Percentiles rank a stretch among this genome's conserved stretches.
Evolutionary conservation across 2,113 vertebrate species (phyloP).

Genomic region (Benitochromis conjunctus): DNA sequence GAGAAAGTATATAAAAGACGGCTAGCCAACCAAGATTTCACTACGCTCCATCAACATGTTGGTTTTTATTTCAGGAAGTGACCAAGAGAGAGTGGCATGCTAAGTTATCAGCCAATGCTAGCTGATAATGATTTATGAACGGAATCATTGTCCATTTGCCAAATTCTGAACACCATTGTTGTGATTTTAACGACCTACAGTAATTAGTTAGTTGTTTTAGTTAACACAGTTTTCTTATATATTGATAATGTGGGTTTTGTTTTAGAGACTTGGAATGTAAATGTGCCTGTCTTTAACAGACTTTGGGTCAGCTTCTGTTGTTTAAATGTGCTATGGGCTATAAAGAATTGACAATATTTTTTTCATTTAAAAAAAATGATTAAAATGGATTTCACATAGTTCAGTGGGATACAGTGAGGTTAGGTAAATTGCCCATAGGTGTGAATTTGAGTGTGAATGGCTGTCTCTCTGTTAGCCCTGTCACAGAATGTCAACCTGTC

Average conservation of each 20-base stretch:
- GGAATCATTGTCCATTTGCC: background rate
- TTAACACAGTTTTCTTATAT: background rate
- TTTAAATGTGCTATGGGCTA: no score
- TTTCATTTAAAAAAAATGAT: no score
- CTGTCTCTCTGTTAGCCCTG: no score
- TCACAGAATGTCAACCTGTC: no score
- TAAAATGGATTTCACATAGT: no score
- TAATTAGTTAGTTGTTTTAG: background rate
- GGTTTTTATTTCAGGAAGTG: background rate
- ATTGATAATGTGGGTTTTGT: background rate
- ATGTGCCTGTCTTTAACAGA: no score
- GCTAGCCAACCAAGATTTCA: background rate
- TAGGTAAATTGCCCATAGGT: no score
- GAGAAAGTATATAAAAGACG: background rate
- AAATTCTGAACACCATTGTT: background rate
- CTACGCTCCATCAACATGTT: background rate
- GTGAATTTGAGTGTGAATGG: no score
- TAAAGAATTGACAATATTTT: no score
- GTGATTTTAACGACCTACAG: background rate
- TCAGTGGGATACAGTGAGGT: no score
- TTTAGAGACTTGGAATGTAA: no score
- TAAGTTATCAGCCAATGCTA: background rate
- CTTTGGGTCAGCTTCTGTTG: no score
- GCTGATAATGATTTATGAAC: background rate
- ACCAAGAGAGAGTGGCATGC: background rate